A percentile compares a stretch with the other conserved stretches of the same genome.
Conservation (phyloP, 2,113 vertebrate species). For the Myiagra hebetior region DNA sequence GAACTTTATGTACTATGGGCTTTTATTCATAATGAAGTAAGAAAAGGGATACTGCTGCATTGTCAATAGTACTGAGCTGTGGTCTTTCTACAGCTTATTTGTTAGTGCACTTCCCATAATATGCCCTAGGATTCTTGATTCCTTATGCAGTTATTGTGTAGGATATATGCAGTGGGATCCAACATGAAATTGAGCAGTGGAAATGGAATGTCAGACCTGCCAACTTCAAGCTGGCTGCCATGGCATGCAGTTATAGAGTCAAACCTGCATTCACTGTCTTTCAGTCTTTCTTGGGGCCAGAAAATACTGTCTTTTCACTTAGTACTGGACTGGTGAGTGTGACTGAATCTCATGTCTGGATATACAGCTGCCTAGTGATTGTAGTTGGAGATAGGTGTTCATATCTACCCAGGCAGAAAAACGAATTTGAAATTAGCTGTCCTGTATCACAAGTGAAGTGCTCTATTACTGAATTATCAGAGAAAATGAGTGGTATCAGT, state of each 20-base stretch:
- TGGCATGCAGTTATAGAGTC: not conserved
- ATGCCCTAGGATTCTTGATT: not conserved
- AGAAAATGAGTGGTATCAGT: not conserved
- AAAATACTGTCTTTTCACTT: not conserved
- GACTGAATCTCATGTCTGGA: not conserved
- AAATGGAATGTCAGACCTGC: not conserved
- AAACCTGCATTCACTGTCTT: not conserved
- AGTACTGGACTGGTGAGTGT: not conserved
- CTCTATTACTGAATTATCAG: not conserved
- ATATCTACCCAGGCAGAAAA: not conserved
- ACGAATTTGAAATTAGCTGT: not conserved
- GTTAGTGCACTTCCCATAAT: not conserved
- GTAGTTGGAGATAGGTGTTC: not conserved
- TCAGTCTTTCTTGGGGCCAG: not conserved
- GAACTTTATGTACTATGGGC: not conserved
- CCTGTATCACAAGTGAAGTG: not conserved
- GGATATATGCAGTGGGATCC: not conserved
- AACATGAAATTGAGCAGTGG: not conserved
- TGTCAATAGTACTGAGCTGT: not conserved
- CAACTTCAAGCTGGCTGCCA: not conserved
- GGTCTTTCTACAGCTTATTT: not conserved
- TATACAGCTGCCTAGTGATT: not conserved
- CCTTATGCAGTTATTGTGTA: not conserved
- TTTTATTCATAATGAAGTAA: not conserved
- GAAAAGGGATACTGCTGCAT: not conserved